phyloP scores from a whole-genome alignment of 2,113 vertebrate genomes.

The Seriola rivoliana region DNA sequence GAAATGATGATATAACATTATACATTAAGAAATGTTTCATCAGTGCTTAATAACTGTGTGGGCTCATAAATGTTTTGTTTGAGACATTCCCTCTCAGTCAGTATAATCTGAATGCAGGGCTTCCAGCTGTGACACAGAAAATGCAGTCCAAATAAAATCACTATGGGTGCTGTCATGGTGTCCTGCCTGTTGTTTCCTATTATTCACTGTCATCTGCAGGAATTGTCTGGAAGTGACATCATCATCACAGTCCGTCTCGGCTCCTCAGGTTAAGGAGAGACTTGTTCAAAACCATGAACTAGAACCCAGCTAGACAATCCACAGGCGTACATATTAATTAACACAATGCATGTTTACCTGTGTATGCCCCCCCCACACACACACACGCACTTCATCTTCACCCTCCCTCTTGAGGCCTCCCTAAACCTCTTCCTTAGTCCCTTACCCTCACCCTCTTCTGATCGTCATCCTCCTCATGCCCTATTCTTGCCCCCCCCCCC shows the following conservation, averaged over 20 bases:
- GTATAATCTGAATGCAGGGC: slow-evolving; percentile 18
- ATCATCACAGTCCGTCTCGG: neutral
- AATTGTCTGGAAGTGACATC: slow-evolving; percentile 23
- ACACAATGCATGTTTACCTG: neutral
- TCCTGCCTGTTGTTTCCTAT: slow-evolving; percentile 30
- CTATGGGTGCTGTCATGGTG: slow-evolving; percentile 7
- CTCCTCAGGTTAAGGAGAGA: neutral
- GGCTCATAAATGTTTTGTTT: slow-evolving; percentile 24
- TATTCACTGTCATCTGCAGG: slow-evolving; percentile 32
- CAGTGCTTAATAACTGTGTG: slow-evolving; percentile 24
- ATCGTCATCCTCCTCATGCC: neutral
- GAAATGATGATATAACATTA: slow-evolving; percentile 19
- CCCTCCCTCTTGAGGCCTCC: neutral
- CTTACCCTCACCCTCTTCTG: neutral
- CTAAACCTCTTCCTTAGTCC: neutral
- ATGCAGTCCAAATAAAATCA: slow-evolving; percentile 16
- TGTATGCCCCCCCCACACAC: too few relatives aligned
- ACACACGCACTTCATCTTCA: neutral
- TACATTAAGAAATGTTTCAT: slow-evolving; percentile 7
- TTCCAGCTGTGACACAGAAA: slow-evolving; percentile 57
- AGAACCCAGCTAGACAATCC: neutral
- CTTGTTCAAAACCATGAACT: neutral
- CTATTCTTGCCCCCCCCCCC: neutral
- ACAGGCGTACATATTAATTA: neutral
- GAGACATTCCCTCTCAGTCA: slow-evolving; percentile 24